Evolutionary conservation across 2,113 vertebrate species (phyloP).

Genomic region (Suricata suricatta): DNA sequence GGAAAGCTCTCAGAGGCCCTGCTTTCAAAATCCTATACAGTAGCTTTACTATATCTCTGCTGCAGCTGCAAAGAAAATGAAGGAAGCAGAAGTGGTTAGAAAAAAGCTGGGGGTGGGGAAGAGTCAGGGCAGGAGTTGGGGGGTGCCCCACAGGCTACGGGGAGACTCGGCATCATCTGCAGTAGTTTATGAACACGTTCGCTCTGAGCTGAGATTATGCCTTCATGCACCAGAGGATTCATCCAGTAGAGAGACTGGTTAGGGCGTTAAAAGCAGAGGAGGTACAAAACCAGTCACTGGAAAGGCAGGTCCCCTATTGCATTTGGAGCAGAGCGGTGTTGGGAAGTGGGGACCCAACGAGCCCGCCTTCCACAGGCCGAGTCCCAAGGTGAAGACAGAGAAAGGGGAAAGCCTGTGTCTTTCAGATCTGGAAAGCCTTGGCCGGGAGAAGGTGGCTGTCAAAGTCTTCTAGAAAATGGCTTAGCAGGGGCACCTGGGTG

Average conservation of each 20-base stretch:
- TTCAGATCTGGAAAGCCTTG: not conserved
- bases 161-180: conserved; percentile 57
- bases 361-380: not conserved
- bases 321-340: accelerated
- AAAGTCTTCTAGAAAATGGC: too few species aligned
- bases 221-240: not conserved
- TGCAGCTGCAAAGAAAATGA: conserved; percentile 82
- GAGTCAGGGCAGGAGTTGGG: not conserved
- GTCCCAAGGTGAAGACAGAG: not conserved
- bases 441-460: not conserved
- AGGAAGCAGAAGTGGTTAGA: conserved; percentile 76
- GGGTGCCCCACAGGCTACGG: not conserved
- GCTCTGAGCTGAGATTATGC: conserved; percentile 23
- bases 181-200: conserved; percentile 34
- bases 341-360: not conserved
- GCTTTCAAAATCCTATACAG: conserved; percentile 86
- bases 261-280: conserved; percentile 13
- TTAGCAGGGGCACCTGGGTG: too few species aligned
- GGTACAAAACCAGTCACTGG: not conserved
- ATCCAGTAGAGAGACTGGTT: conserved; percentile 61
- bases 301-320: conserved; percentile 17
- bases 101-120: conserved; percentile 59
- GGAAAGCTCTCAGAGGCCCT: conserved; percentile 84
- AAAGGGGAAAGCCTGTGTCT: accelerated
- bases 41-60: conserved; percentile 85